Evolutionary conservation across 1,140 invertebrate species (phyloP).

Genomic region (Copidosoma floridanum): DNA sequence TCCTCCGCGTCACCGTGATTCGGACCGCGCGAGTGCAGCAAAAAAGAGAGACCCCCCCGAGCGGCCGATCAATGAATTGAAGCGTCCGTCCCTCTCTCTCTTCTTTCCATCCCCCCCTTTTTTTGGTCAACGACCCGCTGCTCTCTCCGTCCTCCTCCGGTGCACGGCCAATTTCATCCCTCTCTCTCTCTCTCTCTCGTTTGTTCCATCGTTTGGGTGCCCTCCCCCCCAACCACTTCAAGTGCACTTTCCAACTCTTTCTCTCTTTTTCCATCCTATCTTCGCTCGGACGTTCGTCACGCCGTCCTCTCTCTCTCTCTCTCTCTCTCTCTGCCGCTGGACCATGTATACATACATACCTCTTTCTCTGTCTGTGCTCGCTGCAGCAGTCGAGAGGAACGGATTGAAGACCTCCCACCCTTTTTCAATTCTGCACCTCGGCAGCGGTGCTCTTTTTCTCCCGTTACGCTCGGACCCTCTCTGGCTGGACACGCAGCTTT

Average conservation of each 20-base stretch:
- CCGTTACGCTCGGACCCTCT: conserved; percentile 23
- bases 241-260: conserved; percentile 29
- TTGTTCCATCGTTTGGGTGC: too few species aligned
- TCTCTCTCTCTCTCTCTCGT: conserved; percentile 32
- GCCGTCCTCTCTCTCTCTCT: conserved; percentile 23
- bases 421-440: conserved; percentile 27
- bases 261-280: conserved; percentile 28
- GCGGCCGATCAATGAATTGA: conserved; percentile 57
- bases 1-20: conserved; percentile 48
- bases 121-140: conserved; percentile 37
- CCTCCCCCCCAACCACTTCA: conserved; percentile 24
- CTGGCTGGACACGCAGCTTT: conserved; percentile 39
- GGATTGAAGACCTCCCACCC: conserved; percentile 34
- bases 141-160: conserved; percentile 40
- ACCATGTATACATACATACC: too few species aligned
- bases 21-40: conserved; percentile 48
- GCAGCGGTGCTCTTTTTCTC: conserved; percentile 20
- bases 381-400: conserved; percentile 34
- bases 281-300: conserved; percentile 28
- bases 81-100: conserved; percentile 53
- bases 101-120: conserved; percentile 37
- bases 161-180: conserved; percentile 40
- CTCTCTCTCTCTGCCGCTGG: conserved; percentile 23
- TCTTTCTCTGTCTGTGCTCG: conserved; percentile 23
- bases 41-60: too few species aligned